Conservation (phyloP, 1,140 invertebrate genomes). For the Popillia japonica region DNA sequence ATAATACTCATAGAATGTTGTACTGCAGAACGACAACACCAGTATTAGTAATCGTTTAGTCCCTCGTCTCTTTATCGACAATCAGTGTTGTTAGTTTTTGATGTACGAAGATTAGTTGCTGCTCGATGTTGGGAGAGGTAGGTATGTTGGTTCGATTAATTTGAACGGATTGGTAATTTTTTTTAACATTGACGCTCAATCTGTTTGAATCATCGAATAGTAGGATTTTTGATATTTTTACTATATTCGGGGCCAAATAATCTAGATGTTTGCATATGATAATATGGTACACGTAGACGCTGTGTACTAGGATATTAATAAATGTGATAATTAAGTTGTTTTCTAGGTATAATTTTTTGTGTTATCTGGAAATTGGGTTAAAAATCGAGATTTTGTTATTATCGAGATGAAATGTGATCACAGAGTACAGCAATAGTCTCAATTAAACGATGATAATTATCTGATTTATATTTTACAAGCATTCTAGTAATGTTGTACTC, state of each 20-base stretch:
- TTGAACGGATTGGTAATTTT: no score
- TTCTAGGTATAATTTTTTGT: neutral
- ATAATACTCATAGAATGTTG: slow-evolving; percentile 23
- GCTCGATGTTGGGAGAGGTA: neutral
- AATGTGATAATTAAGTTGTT: slow-evolving; percentile 29
- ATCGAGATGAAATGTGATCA: neutral
- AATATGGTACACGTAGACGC: neutral
- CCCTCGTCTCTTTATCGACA: neutral
- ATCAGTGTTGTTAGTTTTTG: slow-evolving; percentile 13
- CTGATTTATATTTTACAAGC: neutral
- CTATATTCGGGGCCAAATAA: slow-evolving; percentile 32
- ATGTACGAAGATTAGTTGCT: neutral
- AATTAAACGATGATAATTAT: no score
- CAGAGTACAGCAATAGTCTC: neutral
- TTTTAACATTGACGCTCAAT: no score
- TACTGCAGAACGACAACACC: slow-evolving; percentile 18
- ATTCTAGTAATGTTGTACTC: neutral
- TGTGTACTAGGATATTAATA: slow-evolving; percentile 5
- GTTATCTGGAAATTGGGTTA: neutral
- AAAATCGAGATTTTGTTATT: neutral
- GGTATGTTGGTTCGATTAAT: neutral
- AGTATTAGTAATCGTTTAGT: slow-evolving; percentile 3
- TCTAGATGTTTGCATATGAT: neutral
- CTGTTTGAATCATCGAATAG: neutral
- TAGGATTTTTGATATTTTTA: neutral